Evolutionary conservation across 2,888 invertebrate species (phyloP).

Genomic region (Sceliomorpha sp.): DNA sequence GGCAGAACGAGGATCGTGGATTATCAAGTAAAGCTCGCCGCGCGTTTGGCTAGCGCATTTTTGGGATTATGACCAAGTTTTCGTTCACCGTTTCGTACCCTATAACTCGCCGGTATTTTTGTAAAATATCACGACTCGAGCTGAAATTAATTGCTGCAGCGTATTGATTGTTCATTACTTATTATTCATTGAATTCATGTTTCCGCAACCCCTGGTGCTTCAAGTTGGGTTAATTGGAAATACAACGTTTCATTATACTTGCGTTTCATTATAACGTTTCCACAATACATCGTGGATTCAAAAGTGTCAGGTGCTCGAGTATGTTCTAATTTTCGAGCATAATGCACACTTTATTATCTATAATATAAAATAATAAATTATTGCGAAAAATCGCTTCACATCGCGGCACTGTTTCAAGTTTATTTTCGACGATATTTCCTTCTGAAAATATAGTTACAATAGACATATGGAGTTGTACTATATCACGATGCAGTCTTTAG

Average conservation of each 20-base stretch:
- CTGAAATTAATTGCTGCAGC: conserved; percentile 7
- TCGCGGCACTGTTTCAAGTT: conserved; percentile 5
- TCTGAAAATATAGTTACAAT: conserved; percentile 17
- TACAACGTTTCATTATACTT: conserved; percentile 3
- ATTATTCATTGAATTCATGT: conserved; percentile 7
- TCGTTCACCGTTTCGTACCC: too few relatives aligned
- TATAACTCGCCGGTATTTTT: too few relatives aligned
- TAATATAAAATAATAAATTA: conserved; percentile 24
- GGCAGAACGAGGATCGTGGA: too few relatives aligned
- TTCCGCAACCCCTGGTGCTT: background rate
- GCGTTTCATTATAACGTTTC: conserved; percentile 17
- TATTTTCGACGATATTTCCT: conserved; percentile 12
- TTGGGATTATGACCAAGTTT: too few relatives aligned
- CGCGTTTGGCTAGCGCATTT: too few relatives aligned
- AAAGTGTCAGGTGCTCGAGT: conserved; percentile 12
- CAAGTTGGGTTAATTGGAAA: conserved; percentile 11
- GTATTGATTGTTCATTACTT: conserved; percentile 19
- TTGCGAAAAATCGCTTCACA: conserved; percentile 25
- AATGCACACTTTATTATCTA: conserved; percentile 1
- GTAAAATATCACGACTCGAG: too few relatives aligned
- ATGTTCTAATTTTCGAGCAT: conserved; percentile 29
- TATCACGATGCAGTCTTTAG: conserved; percentile 3
- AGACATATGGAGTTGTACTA: conserved; percentile 6
- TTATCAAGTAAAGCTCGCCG: too few relatives aligned
- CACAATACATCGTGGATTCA: conserved; percentile 15